These are phyloP conservation scores for Anthoptus insignis DNA, from an alignment of 2,888 invertebrate species.

Conservation along the genomic window DNA sequence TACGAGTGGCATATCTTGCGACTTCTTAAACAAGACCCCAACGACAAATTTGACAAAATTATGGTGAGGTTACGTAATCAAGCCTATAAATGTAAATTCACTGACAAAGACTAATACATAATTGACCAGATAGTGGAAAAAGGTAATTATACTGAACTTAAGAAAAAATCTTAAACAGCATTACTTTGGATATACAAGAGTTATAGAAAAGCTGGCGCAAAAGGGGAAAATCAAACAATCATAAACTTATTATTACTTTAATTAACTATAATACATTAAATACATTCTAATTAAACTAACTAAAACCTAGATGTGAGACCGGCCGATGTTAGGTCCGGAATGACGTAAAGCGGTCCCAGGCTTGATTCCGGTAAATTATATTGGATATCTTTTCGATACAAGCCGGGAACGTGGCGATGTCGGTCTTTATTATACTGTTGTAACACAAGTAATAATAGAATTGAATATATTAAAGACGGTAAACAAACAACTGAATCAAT, in stretches of 20 bases:
- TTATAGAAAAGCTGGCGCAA: too few relatives aligned
- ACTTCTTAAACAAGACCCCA: slow-evolving; percentile 52
- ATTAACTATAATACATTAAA: too few relatives aligned
- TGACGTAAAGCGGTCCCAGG: too few relatives aligned
- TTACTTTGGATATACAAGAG: slow-evolving; percentile 42
- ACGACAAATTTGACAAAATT: slow-evolving; percentile 58
- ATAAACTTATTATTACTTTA: too few relatives aligned
- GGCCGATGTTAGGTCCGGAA: too few relatives aligned
- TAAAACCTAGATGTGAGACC: too few relatives aligned
- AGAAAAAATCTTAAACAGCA: slow-evolving; percentile 42
- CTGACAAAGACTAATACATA: neutral
- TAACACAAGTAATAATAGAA: slow-evolving; percentile 38
- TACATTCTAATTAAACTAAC: too few relatives aligned
- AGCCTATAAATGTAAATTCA: slow-evolving; percentile 39
- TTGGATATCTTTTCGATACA: too few relatives aligned
- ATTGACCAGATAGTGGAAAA: slow-evolving; percentile 49
- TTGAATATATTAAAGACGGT: slow-evolving; percentile 42
- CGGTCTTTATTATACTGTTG: too few relatives aligned
- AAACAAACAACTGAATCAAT: slow-evolving; percentile 38
- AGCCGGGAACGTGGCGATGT: too few relatives aligned
- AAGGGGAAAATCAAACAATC: too few relatives aligned
- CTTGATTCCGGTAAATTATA: too few relatives aligned
- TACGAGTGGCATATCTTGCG: slow-evolving; percentile 56
- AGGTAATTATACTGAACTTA: slow-evolving; percentile 36
- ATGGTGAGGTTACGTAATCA: slow-evolving; percentile 47